phyloP scores from a whole-genome alignment of 1,140 invertebrate genomes.

The Macrostomum lignano region DNA sequence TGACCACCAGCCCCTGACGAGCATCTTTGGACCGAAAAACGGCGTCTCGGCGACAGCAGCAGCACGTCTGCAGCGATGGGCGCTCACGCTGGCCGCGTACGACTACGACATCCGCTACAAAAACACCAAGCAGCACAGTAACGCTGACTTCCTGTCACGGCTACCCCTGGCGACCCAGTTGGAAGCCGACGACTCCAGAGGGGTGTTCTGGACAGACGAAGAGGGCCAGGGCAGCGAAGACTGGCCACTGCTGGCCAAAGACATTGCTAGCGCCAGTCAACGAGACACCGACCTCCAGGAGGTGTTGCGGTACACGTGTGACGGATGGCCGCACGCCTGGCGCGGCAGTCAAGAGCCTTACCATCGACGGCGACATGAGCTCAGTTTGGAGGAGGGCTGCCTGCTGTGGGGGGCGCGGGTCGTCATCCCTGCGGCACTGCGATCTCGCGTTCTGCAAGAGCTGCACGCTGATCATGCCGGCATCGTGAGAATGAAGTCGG shows the following conservation, averaged over 20 bases:
- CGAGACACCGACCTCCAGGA: neutral
- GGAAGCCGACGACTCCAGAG: no score
- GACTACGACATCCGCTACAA: constrained; percentile 11
- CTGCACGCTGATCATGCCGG: constrained; percentile 30
- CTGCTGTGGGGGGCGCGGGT: constrained; percentile 16
- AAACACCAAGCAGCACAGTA: constrained; percentile 7
- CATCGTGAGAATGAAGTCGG: constrained; percentile 29
- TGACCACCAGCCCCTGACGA: constrained; percentile 27
- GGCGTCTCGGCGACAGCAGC: constrained; percentile 15
- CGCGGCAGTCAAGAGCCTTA: no score
- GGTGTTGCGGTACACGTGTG: neutral
- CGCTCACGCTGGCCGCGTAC: constrained; percentile 11
- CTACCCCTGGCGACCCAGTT: constrained; percentile 9
- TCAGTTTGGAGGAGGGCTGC: no score
- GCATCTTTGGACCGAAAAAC: constrained; percentile 17
- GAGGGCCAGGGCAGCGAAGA: no score
- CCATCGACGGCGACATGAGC: no score
- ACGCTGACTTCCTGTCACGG: constrained; percentile 9
- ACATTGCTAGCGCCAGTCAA: constrained; percentile 1
- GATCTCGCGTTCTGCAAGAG: constrained; percentile 13
- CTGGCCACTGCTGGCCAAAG: constrained; percentile 2
- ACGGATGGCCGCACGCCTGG: neutral
- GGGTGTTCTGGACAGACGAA: no score
- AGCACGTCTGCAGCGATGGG: constrained; percentile 13
- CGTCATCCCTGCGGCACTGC: constrained; percentile 22